Evolutionary conservation across 1,140 invertebrate species (phyloP).

Genomic region (Drosophila lacertosa): DNA sequence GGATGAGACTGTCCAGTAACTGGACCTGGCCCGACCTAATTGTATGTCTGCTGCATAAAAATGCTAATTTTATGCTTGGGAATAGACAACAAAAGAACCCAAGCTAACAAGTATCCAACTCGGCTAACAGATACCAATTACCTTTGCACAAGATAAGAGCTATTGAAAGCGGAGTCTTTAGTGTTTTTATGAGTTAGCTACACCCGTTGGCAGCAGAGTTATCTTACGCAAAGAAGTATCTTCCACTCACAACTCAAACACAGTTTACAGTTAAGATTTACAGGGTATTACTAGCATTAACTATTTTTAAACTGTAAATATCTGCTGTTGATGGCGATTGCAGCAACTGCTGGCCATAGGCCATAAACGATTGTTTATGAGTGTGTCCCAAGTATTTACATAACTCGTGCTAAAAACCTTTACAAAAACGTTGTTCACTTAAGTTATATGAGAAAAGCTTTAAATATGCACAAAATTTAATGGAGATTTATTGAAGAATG

Average conservation of each 20-base stretch:
- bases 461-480: background rate
- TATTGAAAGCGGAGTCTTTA: too few relatives aligned
- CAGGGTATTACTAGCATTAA: conserved; percentile 25
- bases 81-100: conserved; percentile 1
- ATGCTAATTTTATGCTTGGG: conserved; percentile 73
- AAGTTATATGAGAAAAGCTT: too few relatives aligned
- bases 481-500: background rate
- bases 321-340: conserved; percentile 13
- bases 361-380: conserved; percentile 46
- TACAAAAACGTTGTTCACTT: background rate
- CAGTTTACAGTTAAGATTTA: too few relatives aligned
- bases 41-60: conserved; percentile 70
- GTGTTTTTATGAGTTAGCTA: too few relatives aligned
- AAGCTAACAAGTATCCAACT: background rate
- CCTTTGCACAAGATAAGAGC: too few relatives aligned
- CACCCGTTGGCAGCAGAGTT: too few relatives aligned
- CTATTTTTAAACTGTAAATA: conserved; percentile 28
- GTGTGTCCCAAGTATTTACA: conserved; percentile 25
- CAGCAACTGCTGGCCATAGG: conserved; percentile 29
- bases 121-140: conserved; percentile 16
- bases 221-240: too few relatives aligned
- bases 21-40: conserved; percentile 47
- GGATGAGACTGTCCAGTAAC: conserved; percentile 16
- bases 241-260: too few relatives aligned
- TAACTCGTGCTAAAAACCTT: background rate